Evolutionary conservation across 2,888 invertebrate species (phyloP), one percentile per base, ranked within the genome.

Genomic region (Lissocephala sabroskyi): DNA sequence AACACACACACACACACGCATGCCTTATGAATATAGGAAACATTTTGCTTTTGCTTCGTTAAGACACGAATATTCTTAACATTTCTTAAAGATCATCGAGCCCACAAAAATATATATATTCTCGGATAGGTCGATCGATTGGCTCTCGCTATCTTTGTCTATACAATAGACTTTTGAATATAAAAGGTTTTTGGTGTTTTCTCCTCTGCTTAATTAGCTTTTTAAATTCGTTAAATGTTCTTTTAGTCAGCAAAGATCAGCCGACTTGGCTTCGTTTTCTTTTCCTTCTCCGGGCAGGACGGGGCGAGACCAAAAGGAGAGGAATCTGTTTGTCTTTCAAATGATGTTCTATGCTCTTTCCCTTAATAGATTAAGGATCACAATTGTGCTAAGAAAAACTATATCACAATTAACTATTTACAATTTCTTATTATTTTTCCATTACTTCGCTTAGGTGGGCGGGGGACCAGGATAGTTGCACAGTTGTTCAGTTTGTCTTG

Each of bases 371-470:
- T 23, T 73, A 73, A 68, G 60, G 73, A 71, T 71, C 71, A 71
- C 71, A 71, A 71, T 76, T 71, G 71, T 71, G 71, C 73, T 71
- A 76, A 76, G 63, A 71, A 73, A 73, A 76, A 71, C 76, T 76
- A 76, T 71, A 71, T 71, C 71, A 71, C 71, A 71, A 76, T 73
- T 73, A 75, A 70, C 44, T 71, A 71, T 71, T 67, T 71, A 71
- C 71, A 71, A 32, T 45, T 35, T 7, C 26, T 45, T 67, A 46
- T 66, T 75, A 62, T 71, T 71, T 56, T 71, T 62, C 54, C 49
- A 50, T 49, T 49, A 53, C 42, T 17, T 19, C 55, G 61, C 55
- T 49, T 74, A 71, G 73, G 62, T 67, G 62, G 76, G 65, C 45
- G 44, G 43, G 19, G 57, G 47, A 57, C 65, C 67, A 61, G 53